Evolutionary conservation across 2,113 vertebrate genomes (phyloP), one percentile per base, ranked within the genome.

Genomic region (Ranitomeya imitator): DNA sequence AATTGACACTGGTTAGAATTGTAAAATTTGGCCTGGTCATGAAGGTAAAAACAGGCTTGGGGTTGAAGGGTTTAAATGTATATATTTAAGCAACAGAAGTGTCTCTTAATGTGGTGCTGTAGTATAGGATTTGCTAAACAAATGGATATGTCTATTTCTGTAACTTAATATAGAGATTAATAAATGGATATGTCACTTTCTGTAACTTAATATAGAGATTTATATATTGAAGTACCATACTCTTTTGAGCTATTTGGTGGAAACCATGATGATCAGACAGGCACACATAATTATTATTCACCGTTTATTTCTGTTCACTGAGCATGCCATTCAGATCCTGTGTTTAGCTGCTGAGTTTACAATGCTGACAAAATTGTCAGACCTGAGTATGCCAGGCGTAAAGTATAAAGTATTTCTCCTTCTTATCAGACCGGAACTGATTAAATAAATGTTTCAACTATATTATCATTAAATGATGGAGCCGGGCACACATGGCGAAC

Each of bases 301-400:
- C 69, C 7, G 15, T 54, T 73, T 74, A 85, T 55, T 74, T 57
- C 52, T 85, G 69, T 71, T 85, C 69, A 85, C 67, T 85, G 83
- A 85, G 54, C 69, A 19, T 85, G 54, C 52, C 54, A 54, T 85
- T 74, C 69, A 76, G 69, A 59, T 74, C 69, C 83, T 76, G 69
- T 19, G 67, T 37, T 74, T 74, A 85, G 57, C 83, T 85, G 83
- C 83, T 85, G 83, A 85, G 83, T 76, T 73, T 85, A 76, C 69
- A 85, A 85, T 85, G 54, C 83, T 85, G 83, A 74, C 83, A 85
- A 85, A 85, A 60, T 31, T 74, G 69, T 60, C 69, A 85, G 83
- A 76, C 26, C 55, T 76, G 83, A 76, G 45, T 85, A 74, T 23
- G 52, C 67, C 83, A 85, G 83, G 83, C 67, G 55, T 59, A 85